These are phyloP conservation scores for Alosa alosa DNA, from an alignment of 2,113 vertebrate genomes.

Conservation along the genomic window DNA sequence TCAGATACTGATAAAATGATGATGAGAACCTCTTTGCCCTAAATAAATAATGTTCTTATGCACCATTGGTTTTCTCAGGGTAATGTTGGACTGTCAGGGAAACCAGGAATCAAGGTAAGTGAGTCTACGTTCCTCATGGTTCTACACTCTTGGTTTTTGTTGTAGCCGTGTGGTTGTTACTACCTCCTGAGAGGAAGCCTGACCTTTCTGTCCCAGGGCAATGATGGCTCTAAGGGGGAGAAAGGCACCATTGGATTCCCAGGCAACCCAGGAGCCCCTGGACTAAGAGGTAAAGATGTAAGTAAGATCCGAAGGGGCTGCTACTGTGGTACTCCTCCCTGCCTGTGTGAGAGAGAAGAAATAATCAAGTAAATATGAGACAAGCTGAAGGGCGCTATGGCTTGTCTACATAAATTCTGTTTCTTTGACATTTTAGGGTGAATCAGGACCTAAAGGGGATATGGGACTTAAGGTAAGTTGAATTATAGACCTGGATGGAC, in stretches of 20 bases:
- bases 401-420: not conserved
- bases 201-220: conserved; percentile 68
- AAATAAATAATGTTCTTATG: not conserved
- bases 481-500: not conserved
- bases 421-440: conserved; percentile 58
- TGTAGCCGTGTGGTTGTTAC: not conserved
- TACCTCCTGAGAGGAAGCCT: not conserved
- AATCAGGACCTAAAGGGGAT: conserved; percentile 65
- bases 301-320: conserved; percentile 73
- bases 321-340: conserved; percentile 32
- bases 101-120: conserved; percentile 83
- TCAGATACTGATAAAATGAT: not conserved
- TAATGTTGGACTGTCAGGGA: conserved; percentile 87
- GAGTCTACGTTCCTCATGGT: not conserved
- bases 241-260: conserved; percentile 70
- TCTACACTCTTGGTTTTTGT: not conserved
- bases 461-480: conserved; percentile 65
- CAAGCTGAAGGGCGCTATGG: not conserved
- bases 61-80: conserved; percentile 65
- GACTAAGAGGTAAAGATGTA: conserved; percentile 94
- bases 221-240: conserved; percentile 73
- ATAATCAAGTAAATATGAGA: conserved; percentile 19
- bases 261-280: conserved; percentile 73
- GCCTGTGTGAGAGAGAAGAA: not conserved
- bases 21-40: not conserved